These are phyloP conservation scores for Syngnathus rostellatus DNA, from an alignment of 2,797 vertebrate genomes.

Conservation along the genomic window DNA sequence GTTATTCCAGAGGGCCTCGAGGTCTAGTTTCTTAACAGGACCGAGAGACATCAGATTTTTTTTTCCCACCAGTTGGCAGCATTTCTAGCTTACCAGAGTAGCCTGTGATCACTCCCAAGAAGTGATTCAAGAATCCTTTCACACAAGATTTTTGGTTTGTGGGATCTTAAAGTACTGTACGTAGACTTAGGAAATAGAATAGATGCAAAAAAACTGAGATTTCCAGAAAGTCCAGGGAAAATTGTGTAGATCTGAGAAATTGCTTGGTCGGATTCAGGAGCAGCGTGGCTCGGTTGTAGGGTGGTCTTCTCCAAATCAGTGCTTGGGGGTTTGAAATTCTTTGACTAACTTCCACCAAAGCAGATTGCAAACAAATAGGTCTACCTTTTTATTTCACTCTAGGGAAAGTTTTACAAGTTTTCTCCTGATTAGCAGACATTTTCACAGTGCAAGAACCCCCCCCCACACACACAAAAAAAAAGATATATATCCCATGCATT, in stretches of 20 bases:
- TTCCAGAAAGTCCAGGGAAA: too few relatives aligned
- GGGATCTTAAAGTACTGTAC: neutral
- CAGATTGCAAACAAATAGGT: neutral
- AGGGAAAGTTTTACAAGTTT: neutral
- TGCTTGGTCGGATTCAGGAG: too few relatives aligned
- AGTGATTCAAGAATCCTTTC: neutral
- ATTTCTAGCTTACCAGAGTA: neutral
- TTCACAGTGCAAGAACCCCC: neutral
- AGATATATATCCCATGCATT: neutral
- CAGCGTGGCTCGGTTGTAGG: too few relatives aligned
- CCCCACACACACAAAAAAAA: neutral
- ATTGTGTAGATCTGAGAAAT: too few relatives aligned
- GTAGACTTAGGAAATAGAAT: too few relatives aligned
- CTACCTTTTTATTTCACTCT: neutral
- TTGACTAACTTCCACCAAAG: neutral
- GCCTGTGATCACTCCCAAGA: neutral
- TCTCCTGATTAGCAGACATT: neutral
- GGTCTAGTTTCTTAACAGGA: conserved; percentile 39
- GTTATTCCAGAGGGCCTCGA: conserved; percentile 50
- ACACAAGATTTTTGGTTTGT: neutral
- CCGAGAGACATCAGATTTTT: conserved; percentile 33
- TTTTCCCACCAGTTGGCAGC: too few relatives aligned
- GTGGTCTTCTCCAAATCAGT: too few relatives aligned
- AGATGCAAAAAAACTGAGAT: too few relatives aligned
- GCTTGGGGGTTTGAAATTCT: neutral